Percentiles rank a stretch among this genome's conserved stretches.
Evolutionary conservation across 2,888 invertebrate genomes (phyloP).

Genomic region (Octodonta nipae): DNA sequence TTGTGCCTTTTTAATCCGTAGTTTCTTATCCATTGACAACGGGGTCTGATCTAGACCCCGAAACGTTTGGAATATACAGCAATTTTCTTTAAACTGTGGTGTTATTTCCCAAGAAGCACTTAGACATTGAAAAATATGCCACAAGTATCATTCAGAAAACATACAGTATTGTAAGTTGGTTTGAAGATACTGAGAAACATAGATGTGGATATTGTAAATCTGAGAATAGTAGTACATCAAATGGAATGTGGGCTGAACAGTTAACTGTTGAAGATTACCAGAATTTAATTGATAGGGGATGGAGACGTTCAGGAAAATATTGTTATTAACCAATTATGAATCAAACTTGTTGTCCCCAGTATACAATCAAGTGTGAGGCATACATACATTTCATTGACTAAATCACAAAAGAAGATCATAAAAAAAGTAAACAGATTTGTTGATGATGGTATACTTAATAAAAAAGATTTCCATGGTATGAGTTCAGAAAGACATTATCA

Average conservation of each 20-base stretch:
- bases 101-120: no score
- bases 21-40: no score
- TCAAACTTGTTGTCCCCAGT: slow-evolving; percentile 86
- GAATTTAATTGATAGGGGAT: slow-evolving; percentile 84
- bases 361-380: no score
- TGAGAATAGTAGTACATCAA: slow-evolving; percentile 51
- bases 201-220: slow-evolving; percentile 75
- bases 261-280: slow-evolving; percentile 79
- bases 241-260: slow-evolving; percentile 83
- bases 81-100: no score
- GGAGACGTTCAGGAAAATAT: slow-evolving; percentile 91
- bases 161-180: slow-evolving; percentile 69
- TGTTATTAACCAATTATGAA: slow-evolving; percentile 89
- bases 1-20: no score
- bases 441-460: slow-evolving; percentile 36
- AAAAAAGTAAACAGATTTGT: slow-evolving; percentile 69
- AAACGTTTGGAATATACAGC: no score
- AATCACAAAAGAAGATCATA: slow-evolving; percentile 86
- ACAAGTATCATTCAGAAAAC: no score
- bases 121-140: no score
- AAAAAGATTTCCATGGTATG: no score
- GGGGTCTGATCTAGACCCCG: no score
- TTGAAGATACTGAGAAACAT: slow-evolving; percentile 51
- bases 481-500: no score
- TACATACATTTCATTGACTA: slow-evolving; percentile 65